Evolutionary conservation across 1,140 invertebrate genomes (phyloP).

Genomic region (Laupala kohalensis): DNA sequence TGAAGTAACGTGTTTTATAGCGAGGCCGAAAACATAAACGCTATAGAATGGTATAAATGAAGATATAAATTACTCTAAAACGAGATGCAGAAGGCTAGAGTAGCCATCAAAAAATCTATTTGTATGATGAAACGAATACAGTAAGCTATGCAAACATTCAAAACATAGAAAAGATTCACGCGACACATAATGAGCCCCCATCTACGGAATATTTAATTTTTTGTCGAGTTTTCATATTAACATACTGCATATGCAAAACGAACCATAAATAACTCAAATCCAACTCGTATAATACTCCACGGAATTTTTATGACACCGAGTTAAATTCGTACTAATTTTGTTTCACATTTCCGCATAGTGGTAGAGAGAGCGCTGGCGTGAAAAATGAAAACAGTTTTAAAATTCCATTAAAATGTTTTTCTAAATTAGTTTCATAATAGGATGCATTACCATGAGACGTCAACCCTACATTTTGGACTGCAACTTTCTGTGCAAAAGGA

Average conservation of each 20-base stretch:
- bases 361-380: not conserved
- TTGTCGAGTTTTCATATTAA: not conserved
- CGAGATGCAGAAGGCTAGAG: too few relatives aligned
- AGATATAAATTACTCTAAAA: too few relatives aligned
- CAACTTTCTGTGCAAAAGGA: too few relatives aligned
- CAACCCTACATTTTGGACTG: not conserved
- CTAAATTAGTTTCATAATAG: not conserved
- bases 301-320: not conserved
- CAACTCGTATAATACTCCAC: not conserved
- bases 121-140: too few relatives aligned
- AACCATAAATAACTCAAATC: not conserved
- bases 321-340: not conserved
- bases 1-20: too few relatives aligned
- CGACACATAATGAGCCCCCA: too few relatives aligned
- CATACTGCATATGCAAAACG: not conserved
- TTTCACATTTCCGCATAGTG: not conserved
- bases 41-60: too few relatives aligned
- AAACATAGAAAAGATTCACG: too few relatives aligned
- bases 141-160: too few relatives aligned
- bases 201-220: too few relatives aligned
- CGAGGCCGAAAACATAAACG: too few relatives aligned
- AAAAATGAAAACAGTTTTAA: not conserved
- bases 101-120: too few relatives aligned
- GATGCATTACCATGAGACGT: not conserved
- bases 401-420: not conserved